A percentile compares a stretch with the other conserved stretches of the same genome.
phyloP scores from a whole-genome alignment of 1,140 invertebrate species.

The Paracyclopina nana region DNA sequence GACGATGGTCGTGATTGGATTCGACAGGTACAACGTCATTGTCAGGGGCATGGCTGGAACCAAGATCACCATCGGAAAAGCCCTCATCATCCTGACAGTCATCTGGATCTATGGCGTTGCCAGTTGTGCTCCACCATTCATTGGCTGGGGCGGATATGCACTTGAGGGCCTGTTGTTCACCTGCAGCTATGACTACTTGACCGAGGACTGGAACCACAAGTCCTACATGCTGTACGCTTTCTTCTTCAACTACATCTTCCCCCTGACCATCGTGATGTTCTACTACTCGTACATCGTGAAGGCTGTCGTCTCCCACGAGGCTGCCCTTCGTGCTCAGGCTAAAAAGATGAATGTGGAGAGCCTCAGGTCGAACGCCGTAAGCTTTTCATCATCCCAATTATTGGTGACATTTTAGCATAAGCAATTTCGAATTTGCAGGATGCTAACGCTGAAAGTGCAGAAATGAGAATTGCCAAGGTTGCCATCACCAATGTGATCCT shows the following conservation, averaged over 20 bases:
- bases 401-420: no score
- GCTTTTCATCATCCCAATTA: not conserved
- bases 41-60: conserved; percentile 22
- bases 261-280: conserved; percentile 22
- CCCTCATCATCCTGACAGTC: conserved; percentile 20
- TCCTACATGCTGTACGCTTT: conserved; percentile 19
- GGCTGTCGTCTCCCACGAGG: conserved; percentile 29
- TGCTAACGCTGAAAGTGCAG: conserved; percentile 20
- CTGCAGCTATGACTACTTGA: conserved; percentile 23
- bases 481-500: conserved; percentile 26
- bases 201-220: conserved; percentile 17
- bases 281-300: conserved; percentile 29
- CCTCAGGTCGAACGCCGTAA: conserved; percentile 22
- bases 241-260: conserved; percentile 20
- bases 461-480: conserved; percentile 26
- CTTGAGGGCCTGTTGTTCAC: conserved; percentile 22
- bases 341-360: conserved; percentile 28
- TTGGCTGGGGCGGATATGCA: conserved; percentile 24
- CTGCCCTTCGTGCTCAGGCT: conserved; percentile 27
- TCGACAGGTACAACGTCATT: conserved; percentile 25
- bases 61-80: conserved; percentile 21
- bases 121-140: conserved; percentile 22
- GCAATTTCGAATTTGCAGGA: no score
- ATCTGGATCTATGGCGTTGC: conserved; percentile 22
- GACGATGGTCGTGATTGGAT: conserved; percentile 23